phyloP scores from a whole-genome alignment of 2,113 vertebrate genomes.

The Galbula dea region DNA sequence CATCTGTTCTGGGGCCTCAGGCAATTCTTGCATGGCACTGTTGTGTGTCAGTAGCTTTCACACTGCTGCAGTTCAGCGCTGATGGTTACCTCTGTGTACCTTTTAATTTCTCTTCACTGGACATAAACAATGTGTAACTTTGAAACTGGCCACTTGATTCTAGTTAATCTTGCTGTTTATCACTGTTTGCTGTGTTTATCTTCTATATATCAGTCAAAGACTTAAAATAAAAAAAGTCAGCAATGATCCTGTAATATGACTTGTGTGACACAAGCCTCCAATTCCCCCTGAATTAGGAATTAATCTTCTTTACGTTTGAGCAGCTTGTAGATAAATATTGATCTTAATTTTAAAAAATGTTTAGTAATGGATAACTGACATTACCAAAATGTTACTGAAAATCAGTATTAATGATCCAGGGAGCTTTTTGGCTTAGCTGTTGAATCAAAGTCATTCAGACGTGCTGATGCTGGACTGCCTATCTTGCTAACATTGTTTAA shows the following conservation, averaged over 20 bases:
- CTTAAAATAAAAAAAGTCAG: background rate
- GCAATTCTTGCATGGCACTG: background rate
- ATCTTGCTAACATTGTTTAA: background rate
- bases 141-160: background rate
- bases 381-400: constrained; percentile 8
- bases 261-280: background rate
- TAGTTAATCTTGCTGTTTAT: background rate
- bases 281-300: background rate
- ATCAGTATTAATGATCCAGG: background rate
- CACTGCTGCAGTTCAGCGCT: background rate
- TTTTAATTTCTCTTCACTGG: background rate
- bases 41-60: background rate
- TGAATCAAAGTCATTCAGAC: background rate
- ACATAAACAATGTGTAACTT: background rate
- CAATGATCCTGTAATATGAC: background rate
- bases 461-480: background rate
- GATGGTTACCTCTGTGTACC: background rate
- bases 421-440: background rate
- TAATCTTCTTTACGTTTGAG: constrained; percentile 3
- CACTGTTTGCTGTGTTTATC: background rate
- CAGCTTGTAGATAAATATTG: constrained; percentile 4
- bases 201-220: background rate
- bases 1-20: background rate
- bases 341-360: background rate
- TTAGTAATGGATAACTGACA: background rate